These are phyloP conservation scores for Papilio elwesi DNA, from an alignment of 2,888 invertebrate species.

Conservation along the genomic window DNA sequence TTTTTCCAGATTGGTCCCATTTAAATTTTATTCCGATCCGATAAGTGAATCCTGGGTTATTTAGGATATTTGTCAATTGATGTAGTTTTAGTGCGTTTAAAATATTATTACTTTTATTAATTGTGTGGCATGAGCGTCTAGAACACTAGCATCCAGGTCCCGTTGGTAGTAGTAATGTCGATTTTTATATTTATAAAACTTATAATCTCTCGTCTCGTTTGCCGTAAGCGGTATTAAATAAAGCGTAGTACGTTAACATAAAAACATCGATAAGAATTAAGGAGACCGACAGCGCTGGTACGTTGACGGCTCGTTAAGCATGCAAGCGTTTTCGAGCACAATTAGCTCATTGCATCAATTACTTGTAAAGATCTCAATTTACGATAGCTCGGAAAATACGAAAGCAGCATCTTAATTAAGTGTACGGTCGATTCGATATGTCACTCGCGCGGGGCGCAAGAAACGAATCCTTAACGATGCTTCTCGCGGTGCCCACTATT, in stretches of 20 bases:
- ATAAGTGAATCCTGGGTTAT: no score
- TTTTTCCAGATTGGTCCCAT: no score
- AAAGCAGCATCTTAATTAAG: slow-evolving; percentile 48
- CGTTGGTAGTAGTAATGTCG: no score
- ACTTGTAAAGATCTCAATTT: slow-evolving; percentile 35
- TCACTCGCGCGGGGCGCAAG: slow-evolving; percentile 46
- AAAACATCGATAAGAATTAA: background rate
- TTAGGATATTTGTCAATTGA: no score
- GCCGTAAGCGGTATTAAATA: no score
- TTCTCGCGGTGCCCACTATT: slow-evolving; percentile 59
- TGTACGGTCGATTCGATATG: slow-evolving; percentile 45
- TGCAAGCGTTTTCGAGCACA: slow-evolving; percentile 21
- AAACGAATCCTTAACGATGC: slow-evolving; percentile 69
- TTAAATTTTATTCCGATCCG: no score
- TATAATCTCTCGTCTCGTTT: no score
- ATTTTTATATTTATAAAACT: no score
- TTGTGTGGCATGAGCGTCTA: no score
- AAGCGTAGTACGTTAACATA: background rate
- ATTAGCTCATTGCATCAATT: slow-evolving; percentile 30
- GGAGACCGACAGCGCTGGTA: background rate
- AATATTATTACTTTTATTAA: no score
- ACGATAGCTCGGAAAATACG: slow-evolving; percentile 29
- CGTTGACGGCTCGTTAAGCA: background rate
- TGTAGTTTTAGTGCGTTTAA: no score
- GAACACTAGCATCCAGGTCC: no score